Percentiles rank a stretch among this genome's conserved stretches.
Evolutionary conservation across 2,113 vertebrate species (phyloP).

Genomic region (Larimichthys polyactis): DNA sequence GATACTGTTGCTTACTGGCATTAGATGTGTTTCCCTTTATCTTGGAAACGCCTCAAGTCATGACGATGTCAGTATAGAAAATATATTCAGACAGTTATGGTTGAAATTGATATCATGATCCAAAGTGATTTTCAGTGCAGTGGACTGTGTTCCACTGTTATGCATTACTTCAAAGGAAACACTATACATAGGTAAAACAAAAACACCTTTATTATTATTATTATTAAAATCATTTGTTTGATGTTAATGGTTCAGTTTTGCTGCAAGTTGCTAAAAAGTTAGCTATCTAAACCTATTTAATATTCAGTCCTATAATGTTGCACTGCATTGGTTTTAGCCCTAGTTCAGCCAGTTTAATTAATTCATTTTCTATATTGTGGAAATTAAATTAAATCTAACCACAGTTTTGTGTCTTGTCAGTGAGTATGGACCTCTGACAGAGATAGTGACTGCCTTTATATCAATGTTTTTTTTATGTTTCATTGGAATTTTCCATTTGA

Average conservation of each 20-base stretch:
- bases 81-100: not conserved
- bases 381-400: not conserved
- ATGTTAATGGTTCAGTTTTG: not conserved
- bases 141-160: not conserved
- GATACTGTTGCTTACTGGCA: conserved; percentile 9
- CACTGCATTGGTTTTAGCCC: not conserved
- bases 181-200: not conserved
- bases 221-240: too few relatives aligned
- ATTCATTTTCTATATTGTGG: not conserved
- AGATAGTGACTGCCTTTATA: too few relatives aligned
- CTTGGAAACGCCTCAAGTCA: not conserved
- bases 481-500: not conserved
- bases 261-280: not conserved
- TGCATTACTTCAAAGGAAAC: not conserved
- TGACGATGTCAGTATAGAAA: not conserved
- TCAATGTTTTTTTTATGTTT: not conserved
- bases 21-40: conserved; percentile 2
- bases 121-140: not conserved
- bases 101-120: not conserved
- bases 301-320: not conserved
- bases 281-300: not conserved
- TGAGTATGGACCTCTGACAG: not conserved
- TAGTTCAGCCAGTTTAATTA: not conserved
- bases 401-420: not conserved
- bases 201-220: not conserved